Percentiles rank a stretch among this genome's conserved stretches.
Evolutionary conservation across 1,140 invertebrate genomes (phyloP).

Genomic region (Trichogramma pretiosum): DNA sequence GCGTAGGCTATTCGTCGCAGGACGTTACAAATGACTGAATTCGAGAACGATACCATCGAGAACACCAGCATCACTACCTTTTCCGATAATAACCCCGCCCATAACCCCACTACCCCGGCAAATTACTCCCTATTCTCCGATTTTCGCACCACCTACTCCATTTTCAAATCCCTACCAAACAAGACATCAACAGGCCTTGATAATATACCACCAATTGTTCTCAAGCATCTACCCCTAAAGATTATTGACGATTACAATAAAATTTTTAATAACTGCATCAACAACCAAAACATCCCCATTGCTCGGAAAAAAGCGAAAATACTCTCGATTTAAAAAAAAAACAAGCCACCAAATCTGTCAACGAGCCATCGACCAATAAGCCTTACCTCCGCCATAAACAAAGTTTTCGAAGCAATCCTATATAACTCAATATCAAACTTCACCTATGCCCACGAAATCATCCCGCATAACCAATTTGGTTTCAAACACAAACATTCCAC

Average conservation of each 20-base stretch:
- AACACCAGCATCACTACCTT: not conserved
- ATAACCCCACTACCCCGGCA: not conserved
- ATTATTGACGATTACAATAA: not conserved
- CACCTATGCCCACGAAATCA: slow-evolving; percentile 18
- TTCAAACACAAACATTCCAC: slow-evolving; percentile 18
- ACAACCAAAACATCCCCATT: not conserved
- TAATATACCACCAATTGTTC: not conserved
- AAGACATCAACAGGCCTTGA: slow-evolving; percentile 1
- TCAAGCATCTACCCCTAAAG: not conserved
- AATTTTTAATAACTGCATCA: slow-evolving; percentile 2
- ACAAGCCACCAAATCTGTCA: slow-evolving; percentile 3
- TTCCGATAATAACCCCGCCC: not conserved
- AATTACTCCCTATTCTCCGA: not conserved
- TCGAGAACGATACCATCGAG: not conserved
- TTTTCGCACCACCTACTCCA: not conserved
- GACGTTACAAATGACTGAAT: too few species aligned
- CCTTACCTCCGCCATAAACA: slow-evolving; percentile 27
- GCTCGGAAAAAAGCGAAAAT: slow-evolving; percentile 3
- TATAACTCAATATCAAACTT: slow-evolving; percentile 1
- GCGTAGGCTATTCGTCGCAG: too few species aligned
- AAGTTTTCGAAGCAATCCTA: slow-evolving; percentile 20
- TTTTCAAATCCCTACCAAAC: not conserved
- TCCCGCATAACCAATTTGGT: slow-evolving; percentile 20
- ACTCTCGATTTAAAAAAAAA: not conserved
- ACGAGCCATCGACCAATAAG: slow-evolving; percentile 28